Evolutionary conservation across 1,140 invertebrate species (phyloP).

Genomic region (Drosophila miranda): DNA sequence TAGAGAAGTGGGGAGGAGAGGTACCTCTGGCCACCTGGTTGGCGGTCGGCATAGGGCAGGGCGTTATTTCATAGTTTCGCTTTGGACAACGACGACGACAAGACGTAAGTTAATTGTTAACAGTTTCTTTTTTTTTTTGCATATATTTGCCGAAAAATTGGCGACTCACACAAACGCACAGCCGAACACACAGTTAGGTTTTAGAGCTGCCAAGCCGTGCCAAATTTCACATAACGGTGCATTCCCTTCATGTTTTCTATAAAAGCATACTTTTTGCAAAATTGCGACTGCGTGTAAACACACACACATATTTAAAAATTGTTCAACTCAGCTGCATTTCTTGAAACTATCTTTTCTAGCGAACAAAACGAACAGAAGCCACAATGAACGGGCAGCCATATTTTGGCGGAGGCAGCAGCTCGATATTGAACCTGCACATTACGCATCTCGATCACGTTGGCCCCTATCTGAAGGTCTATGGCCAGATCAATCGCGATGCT

Average conservation of each 20-base stretch:
- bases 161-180: constrained; percentile 4
- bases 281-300: background rate
- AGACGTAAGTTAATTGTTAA: constrained; percentile 73
- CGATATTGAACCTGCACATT: constrained; percentile 78
- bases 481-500: constrained; percentile 83
- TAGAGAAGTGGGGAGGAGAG: too few relatives aligned
- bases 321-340: background rate
- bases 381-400: constrained; percentile 58
- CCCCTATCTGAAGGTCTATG: constrained; percentile 87
- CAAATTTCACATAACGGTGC: constrained; percentile 23
- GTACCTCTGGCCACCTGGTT: too few relatives aligned
- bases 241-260: background rate
- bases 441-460: constrained; percentile 87
- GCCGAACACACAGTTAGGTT: background rate
- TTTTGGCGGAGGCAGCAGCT: constrained; percentile 8
- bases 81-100: constrained; percentile 76
- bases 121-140: background rate
- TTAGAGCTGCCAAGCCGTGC: constrained; percentile 9
- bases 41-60: constrained; percentile 43
- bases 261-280: too few relatives aligned
- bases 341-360: constrained; percentile 35
- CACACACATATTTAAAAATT: background rate
- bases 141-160: background rate
- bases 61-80: constrained; percentile 64
- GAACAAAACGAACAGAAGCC: constrained; percentile 26